These are phyloP conservation scores for Darevskia mixta DNA, from an alignment of 2,797 vertebrate genomes.

Conservation along the genomic window DNA sequence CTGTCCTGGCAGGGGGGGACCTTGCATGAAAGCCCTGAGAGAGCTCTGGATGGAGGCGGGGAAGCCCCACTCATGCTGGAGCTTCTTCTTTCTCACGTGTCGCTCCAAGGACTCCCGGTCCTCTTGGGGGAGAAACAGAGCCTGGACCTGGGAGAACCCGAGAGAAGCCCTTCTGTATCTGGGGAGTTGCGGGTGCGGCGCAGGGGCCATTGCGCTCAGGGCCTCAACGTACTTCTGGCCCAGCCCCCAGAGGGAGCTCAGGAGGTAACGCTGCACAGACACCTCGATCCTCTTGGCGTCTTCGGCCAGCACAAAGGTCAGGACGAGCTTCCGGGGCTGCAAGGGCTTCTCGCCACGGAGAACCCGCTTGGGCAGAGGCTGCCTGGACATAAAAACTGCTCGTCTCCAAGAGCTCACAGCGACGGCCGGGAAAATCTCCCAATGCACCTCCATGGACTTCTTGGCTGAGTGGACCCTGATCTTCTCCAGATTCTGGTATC, in stretches of 20 bases:
- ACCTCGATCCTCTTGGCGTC: neutral
- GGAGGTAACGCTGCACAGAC: neutral
- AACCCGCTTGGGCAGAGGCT: neutral
- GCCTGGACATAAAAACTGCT: accelerated
- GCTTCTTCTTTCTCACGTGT: conserved; percentile 14
- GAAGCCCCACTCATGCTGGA: conserved; percentile 15
- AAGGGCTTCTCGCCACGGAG: neutral
- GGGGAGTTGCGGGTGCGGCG: no score
- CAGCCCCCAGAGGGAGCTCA: conserved; percentile 7
- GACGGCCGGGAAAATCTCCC: neutral
- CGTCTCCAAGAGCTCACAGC: neutral
- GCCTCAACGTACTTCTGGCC: neutral
- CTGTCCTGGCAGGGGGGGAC: neutral
- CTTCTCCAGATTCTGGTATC: no score
- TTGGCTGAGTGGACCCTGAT: neutral
- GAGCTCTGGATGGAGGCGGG: neutral
- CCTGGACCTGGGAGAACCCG: neutral
- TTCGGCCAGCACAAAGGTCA: neutral
- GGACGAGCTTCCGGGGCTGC: neutral
- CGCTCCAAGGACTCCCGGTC: neutral
- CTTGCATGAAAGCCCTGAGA: neutral
- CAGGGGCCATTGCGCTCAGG: neutral
- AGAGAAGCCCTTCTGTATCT: neutral
- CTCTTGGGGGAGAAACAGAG: neutral
- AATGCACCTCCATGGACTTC: neutral